phyloP scores from a whole-genome alignment of 2,888 invertebrate genomes.

The Junonia oenone region DNA sequence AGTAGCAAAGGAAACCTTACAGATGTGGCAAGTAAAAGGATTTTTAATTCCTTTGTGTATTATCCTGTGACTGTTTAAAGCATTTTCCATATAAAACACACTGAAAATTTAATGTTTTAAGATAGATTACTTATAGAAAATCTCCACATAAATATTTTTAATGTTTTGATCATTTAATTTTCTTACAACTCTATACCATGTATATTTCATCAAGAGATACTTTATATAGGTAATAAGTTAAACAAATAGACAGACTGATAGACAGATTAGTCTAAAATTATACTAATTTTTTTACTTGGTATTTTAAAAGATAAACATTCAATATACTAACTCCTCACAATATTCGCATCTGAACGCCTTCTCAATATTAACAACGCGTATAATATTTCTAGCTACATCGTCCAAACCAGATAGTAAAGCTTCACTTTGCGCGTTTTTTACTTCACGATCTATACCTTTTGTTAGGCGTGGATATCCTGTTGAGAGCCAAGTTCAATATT shows the following conservation, averaged over 20 bases:
- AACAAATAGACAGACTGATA: too few species aligned
- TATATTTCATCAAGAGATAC: too few species aligned
- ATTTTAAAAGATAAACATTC: not conserved
- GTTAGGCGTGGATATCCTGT: constrained; percentile 46
- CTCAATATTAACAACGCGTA: constrained; percentile 63
- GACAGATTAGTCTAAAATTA: too few species aligned
- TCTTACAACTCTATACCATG: too few species aligned
- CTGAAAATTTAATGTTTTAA: constrained; percentile 36
- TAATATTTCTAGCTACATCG: constrained; percentile 44
- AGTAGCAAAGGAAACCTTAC: constrained; percentile 73
- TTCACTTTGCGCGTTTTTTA: constrained; percentile 38
- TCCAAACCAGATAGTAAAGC: constrained; percentile 42
- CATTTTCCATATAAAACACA: constrained; percentile 64
- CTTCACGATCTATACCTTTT: constrained; percentile 42
- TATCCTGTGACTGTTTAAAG: constrained; percentile 62
- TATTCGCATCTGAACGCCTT: constrained; percentile 76
- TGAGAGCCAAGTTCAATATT: too few species aligned
- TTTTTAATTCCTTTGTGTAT: constrained; percentile 66
- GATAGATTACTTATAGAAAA: not conserved
- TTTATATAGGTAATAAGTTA: too few species aligned
- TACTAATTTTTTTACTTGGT: too few species aligned
- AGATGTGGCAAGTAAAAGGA: constrained; percentile 75
- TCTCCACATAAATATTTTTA: too few species aligned
- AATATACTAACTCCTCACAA: constrained; percentile 67
- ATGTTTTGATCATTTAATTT: too few species aligned